Base-by-base conservation (phyloP, 2,888 invertebrate species). In the Nezara viridula region DNA sequence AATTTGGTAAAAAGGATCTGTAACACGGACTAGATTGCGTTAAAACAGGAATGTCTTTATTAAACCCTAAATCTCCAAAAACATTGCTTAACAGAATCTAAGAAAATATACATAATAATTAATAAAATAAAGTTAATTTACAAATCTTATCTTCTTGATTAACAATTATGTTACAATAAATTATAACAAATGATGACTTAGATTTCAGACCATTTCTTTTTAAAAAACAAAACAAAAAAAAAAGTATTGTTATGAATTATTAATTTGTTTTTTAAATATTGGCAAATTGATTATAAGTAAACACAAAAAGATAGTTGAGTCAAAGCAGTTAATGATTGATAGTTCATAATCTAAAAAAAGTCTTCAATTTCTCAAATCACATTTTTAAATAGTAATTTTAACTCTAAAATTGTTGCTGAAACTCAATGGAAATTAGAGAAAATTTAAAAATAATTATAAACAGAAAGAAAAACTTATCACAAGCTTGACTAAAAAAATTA, bases 281-380 rank as follows among this genome's bases (percentile, higher is more conserved):
- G 10, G 9, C n/a, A 3, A 24, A 52, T 24, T 24, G 5, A n/a
- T 60, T 9, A 10, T 27, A 27, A 27, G 16, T 3, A 60, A 10
- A 60, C 2, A 10, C 21, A 14, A 27, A 16, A 27, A 60, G 16
- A 60, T 73, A 73, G 16, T 21, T 73, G 66, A 37, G 37, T 19
- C 66, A 19, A 7, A 73, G 16, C 12, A 24, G 60, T 60, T 44
- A 44, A 44, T 44, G 24, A 24, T 52, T 52, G 3, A 52, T 60
- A 7, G 14, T 27, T 37, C 16, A 73, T 73, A 73, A 73, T 21
- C 66, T 73, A 73, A 73, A 73, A 60, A 66, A 73, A 73, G 66
- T 73, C 66, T 73, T 73, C 19, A 6, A 73, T 37, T 73, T 73
- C 66, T 73, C 37, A 73, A 66, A 73, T 73, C 66, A 73, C 66